Base-by-base conservation (phyloP, 2,797 vertebrate species). In the Oceanodroma leucorhoa region DNA sequence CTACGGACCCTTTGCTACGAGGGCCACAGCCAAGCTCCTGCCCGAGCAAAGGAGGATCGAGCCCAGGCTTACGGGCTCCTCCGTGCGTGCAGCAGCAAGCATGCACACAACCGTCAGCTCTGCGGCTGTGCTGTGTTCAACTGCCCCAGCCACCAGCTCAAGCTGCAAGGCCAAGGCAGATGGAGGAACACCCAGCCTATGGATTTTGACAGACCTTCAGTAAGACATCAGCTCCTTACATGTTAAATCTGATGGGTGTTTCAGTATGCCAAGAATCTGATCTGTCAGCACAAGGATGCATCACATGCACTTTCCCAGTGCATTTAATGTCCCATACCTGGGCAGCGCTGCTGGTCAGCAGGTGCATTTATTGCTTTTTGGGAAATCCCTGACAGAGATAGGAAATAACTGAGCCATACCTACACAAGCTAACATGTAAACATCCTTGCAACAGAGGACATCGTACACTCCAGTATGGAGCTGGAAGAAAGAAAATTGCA, bases 91-190 rank as follows among this genome's bases (percentile, higher is more conserved):
- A 48, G 73, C 40, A 54, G 64, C 20, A 32, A 26, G 51, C 20
- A 3, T 2, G 11, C 34, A 21, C 55, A 24, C 36, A 24, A 6
- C 15, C 41, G 21, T 21, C 50, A 36, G 75, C 41, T 21, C 54
- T 41, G 41, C 2, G 0, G 5, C 43, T 32, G 14, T 13, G 34
- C 55, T 4, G 2, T 10, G 53, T 10, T 36, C 69, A 57, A 5
- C 64, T 8, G 3, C 41, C 14, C 45, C 64, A 43, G 48, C 38
- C 38, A 15, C 13, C 1, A 18, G 36, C 51, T 45, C 67, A 8
- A 22, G 23, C 7, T 36, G 23, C 3, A 6, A 18, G 58, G 10
- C n/a, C n/a, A 20, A 38, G 30, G 36, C 0, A 0, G 27, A 14
- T 10, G 16, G 45, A 93, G 71, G 41, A 65, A 46, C 50, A 75